Percentiles rank a stretch among this genome's conserved stretches.
These are phyloP conservation scores for Subanguina moxae DNA, from an alignment of 1,140 invertebrate genomes.

Conservation along the genomic window DNA sequence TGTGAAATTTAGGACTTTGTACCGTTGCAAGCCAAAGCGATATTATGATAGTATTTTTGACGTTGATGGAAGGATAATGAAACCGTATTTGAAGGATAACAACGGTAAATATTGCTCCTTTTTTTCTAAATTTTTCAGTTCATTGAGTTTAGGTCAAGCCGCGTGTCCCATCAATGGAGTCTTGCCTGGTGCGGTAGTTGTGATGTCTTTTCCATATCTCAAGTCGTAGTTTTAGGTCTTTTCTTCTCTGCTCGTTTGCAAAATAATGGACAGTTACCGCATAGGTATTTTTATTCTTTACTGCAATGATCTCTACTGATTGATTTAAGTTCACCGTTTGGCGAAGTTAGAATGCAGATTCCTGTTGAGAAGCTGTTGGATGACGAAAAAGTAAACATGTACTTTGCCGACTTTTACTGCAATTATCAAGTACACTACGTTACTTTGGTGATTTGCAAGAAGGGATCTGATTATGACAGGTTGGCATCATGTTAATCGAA, in stretches of 20 bases:
- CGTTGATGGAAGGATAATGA: not conserved
- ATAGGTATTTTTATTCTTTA: no score
- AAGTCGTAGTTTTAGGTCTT: not conserved
- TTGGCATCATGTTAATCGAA: not conserved
- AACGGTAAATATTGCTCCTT: not conserved
- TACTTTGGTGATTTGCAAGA: conserved; percentile 2
- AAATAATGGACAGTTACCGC: not conserved
- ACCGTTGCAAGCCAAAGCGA: not conserved
- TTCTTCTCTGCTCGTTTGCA: conserved; percentile 2
- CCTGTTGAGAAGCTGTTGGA: not conserved
- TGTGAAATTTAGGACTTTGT: not conserved
- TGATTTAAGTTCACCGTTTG: not conserved
- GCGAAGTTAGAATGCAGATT: not conserved
- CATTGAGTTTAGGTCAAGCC: not conserved
- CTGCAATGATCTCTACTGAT: no score
- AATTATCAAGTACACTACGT: not conserved
- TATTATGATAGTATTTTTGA: not conserved
- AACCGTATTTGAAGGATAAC: not conserved
- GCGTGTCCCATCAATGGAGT: not conserved
- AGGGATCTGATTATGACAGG: not conserved
- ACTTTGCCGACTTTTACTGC: not conserved
- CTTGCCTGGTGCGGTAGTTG: not conserved
- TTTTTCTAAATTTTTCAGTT: no score
- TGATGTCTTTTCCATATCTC: not conserved
- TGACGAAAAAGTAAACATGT: not conserved